Conservation (phyloP, 2,113 vertebrate genomes). For the Rynchops niger region DNA sequence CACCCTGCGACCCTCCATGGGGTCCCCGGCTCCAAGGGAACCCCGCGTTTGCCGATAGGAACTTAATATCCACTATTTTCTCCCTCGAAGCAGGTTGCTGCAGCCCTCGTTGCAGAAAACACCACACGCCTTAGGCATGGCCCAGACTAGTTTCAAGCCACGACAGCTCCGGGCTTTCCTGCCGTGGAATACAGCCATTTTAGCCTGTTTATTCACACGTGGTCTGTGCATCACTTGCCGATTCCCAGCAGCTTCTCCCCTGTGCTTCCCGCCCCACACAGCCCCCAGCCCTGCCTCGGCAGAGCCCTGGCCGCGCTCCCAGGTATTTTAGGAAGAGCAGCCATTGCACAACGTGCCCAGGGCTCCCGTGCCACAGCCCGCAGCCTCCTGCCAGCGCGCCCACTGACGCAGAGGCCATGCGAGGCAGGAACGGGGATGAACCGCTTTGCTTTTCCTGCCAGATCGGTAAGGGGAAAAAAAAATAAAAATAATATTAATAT, state of each 20-base stretch:
- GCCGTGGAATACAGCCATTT: background rate
- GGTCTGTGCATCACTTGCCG: background rate
- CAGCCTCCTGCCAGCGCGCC: background rate
- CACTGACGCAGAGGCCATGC: background rate
- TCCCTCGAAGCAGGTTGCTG: background rate
- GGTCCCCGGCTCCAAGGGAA: background rate
- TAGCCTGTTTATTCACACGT: background rate
- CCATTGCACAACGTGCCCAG: background rate
- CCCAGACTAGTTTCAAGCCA: rapidly evolving
- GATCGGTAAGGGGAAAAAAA: background rate
- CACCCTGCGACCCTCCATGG: rapidly evolving
- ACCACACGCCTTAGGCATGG: rapidly evolving
- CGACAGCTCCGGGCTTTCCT: background rate
- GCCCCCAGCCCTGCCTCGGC: background rate
- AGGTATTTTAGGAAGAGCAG: background rate
- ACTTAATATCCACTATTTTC: rapidly evolving
- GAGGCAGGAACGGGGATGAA: background rate
- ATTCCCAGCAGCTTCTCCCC: background rate
- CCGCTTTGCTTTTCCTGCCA: background rate
- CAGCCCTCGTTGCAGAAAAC: background rate
- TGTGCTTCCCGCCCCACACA: background rate
- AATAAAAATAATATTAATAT: background rate
- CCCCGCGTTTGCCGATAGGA: rapidly evolving
- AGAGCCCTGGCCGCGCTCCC: rapidly evolving
- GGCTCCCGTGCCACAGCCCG: background rate